phyloP scores from a whole-genome alignment of 2,888 invertebrate genomes.

The Ephialtes manifestator region DNA sequence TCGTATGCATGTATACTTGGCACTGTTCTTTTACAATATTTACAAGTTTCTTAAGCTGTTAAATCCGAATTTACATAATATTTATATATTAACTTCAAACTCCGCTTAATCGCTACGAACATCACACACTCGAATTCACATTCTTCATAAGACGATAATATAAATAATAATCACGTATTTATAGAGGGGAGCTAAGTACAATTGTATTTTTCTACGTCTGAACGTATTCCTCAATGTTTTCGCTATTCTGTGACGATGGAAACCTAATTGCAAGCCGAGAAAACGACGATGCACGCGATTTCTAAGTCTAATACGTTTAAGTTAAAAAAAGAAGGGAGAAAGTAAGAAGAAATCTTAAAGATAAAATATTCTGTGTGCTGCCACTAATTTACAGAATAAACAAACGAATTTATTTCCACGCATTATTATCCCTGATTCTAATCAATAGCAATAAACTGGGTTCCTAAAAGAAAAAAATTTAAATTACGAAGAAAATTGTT shows the following conservation, averaged over 20 bases:
- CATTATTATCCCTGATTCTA: neutral
- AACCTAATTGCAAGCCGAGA: neutral
- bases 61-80: conserved; percentile 69
- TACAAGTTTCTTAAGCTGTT: conserved; percentile 75
- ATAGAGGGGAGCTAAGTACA: conserved; percentile 69
- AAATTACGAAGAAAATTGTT: conserved; percentile 72
- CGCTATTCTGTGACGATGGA: conserved; percentile 20
- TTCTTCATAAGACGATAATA: conserved; percentile 73
- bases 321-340: neutral
- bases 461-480: conserved; percentile 63
- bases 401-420: neutral
- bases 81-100: conserved; percentile 70
- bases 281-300: neutral
- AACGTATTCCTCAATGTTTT: conserved; percentile 30
- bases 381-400: neutral
- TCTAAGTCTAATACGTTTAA: conserved; percentile 8
- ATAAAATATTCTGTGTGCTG: conserved; percentile 6
- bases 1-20: conserved; percentile 78
- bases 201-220: conserved; percentile 54
- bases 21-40: conserved; percentile 82
- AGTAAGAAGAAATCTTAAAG: neutral
- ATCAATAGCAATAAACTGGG: conserved; percentile 29
- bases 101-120: conserved; percentile 67
- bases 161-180: conserved; percentile 77
- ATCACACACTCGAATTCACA: conserved; percentile 50